Base-by-base conservation (phyloP, 2,888 invertebrate species). In the Hypsopygia costalis region DNA sequence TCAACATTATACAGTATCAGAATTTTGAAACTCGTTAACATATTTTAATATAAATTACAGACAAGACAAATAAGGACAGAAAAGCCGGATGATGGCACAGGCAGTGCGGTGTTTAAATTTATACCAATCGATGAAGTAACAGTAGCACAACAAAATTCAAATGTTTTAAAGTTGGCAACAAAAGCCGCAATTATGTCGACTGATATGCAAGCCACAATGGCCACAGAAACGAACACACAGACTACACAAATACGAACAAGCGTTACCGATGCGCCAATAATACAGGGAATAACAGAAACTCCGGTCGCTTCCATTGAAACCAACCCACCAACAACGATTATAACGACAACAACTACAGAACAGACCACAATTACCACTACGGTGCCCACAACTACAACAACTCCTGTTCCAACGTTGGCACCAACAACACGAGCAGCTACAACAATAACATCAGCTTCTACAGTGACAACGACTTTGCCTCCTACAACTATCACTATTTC, bases 61-160 rank as follows among this genome's bases (percentile, higher is more conserved):
- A 90, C 90, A 44, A 77, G 89, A 72, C 76, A 86, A 81, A 90
- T 90, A 51, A 77, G 88, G 45, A 90, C 89, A 12, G 89, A 89
- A 73, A 88, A 73, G 54, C 88, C 89, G 43, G 67, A 55, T 49
- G 78, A 81, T 52, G 82, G 72, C 52, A 77, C 63, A 47, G 80
- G 74, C 52, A 74, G 64, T 47, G 66, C 83, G 35, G 69, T 87
- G 55, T 87, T 89, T 63, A 89, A 82, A 69, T 88, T 81, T 47
- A 87, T 88, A 72, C 86, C 86, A 22, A 82, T 86, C 51, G 85
- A 89, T 40, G 82, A 90, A 68, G 74, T 89, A 10, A 78, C 69
- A 44, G 68, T 73, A 40, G 50, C 64, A 54, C 65, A 69, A 54
- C 81, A 80, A 64, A 79, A 81, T 48, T 72, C 87, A 39, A 88